These are phyloP conservation scores for Drosophila funebris DNA, from an alignment of 1,140 invertebrate species.

Conservation along the genomic window DNA sequence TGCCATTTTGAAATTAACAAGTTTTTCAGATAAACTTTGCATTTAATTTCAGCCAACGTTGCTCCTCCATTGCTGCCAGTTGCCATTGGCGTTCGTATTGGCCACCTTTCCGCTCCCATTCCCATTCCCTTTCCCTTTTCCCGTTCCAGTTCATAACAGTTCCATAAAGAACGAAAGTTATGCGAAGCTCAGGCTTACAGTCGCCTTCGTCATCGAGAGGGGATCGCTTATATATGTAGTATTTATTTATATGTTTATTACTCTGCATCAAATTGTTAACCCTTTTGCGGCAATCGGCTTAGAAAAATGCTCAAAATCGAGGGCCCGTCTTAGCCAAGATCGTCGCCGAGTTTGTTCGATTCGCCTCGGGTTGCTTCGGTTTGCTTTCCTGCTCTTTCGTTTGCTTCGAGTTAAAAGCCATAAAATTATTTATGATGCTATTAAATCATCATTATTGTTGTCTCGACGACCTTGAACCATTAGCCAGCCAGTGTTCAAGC, in stretches of 20 bases:
- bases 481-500: conserved; percentile 39
- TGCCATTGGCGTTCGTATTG: not conserved
- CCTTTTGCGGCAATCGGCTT: not conserved
- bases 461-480: conserved; percentile 72
- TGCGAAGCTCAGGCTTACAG: conserved; percentile 9
- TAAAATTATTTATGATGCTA: conserved; percentile 81
- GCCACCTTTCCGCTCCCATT: not conserved
- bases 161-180: conserved; percentile 44
- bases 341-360: conserved; percentile 1
- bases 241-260: not conserved
- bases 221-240: not conserved
- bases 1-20: conserved; percentile 78
- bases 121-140: not conserved
- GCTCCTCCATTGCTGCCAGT: conserved; percentile 26
- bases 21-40: conserved; percentile 80
- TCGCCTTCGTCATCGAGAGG: not conserved
- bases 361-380: not conserved
- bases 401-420: conserved; percentile 59
- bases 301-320: not conserved
- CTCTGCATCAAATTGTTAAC: not conserved
- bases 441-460: conserved; percentile 83
- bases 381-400: conserved; percentile 25
- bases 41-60: conserved; percentile 61
- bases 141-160: not conserved
- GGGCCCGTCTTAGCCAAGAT: not conserved